Evolutionary conservation across 2,888 invertebrate species (phyloP).

Genomic region (Villa cingulata): DNA sequence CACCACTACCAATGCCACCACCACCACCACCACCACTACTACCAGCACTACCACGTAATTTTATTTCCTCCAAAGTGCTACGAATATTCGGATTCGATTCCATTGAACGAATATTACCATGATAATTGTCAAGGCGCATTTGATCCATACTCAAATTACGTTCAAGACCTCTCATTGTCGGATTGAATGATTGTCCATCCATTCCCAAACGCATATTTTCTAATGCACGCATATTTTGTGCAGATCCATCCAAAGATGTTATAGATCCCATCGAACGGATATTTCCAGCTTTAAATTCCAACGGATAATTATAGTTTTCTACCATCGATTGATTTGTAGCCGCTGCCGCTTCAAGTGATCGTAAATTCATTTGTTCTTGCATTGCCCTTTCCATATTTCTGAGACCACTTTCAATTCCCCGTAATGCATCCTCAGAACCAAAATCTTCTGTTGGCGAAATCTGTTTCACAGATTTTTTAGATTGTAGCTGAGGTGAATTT

Average conservation of each 20-base stretch:
- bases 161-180: conserved; percentile 20
- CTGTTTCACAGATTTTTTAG: conserved; percentile 5
- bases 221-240: conserved; percentile 14
- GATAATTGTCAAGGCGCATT: conserved; percentile 4
- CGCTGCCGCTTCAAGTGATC: conserved; percentile 29
- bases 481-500: conserved; percentile 13
- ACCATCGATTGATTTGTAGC: conserved; percentile 9
- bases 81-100: conserved; percentile 18
- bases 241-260: conserved; percentile 16
- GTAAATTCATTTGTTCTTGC: conserved; percentile 36
- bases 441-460: conserved; percentile 33
- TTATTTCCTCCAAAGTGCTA: conserved; percentile 14
- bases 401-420: conserved; percentile 35
- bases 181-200: conserved; percentile 6
- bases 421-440: conserved; percentile 35
- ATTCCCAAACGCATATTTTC: conserved; percentile 13
- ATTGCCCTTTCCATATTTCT: conserved; percentile 37
- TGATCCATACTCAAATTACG: conserved; percentile 29
- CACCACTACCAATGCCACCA: conserved; percentile 16
- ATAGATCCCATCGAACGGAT: conserved; percentile 16
- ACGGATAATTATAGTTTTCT: conserved; percentile 12
- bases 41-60: conserved; percentile 13
- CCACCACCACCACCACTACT: conserved; percentile 12
- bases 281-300: conserved; percentile 15
- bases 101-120: conserved; percentile 13